Evolutionary conservation across 2,888 invertebrate genomes (phyloP).

Genomic region (Andrena camellia): DNA sequence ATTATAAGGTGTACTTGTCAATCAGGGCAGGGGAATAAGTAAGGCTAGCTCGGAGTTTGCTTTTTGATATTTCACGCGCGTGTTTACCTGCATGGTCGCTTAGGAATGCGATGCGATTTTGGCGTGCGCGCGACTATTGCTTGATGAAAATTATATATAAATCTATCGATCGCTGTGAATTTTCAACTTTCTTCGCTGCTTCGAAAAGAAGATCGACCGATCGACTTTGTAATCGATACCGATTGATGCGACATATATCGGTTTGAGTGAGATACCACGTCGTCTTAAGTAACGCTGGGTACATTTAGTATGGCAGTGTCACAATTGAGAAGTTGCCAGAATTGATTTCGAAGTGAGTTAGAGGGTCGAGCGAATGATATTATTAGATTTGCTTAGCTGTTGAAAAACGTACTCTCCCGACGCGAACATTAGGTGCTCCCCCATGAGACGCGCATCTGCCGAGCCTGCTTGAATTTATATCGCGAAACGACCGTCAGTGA

Average conservation of each 20-base stretch:
- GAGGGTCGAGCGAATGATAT: constrained; percentile 71
- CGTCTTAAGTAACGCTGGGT: constrained; percentile 41
- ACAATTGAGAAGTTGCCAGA: constrained; percentile 73
- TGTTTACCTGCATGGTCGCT: constrained; percentile 6
- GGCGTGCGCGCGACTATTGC: background rate
- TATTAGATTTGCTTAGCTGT: constrained; percentile 67
- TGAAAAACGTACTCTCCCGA: constrained; percentile 40
- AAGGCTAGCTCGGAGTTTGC: constrained; percentile 26
- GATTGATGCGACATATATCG: background rate
- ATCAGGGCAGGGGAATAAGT: background rate
- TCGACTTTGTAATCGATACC: background rate
- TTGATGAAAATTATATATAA: background rate
- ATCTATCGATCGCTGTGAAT: too few species aligned
- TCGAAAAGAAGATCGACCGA: background rate
- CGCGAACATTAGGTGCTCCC: constrained; percentile 24
- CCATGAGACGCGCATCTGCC: background rate
- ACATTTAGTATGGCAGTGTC: constrained; percentile 60
- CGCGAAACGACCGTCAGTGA: background rate
- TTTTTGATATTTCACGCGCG: constrained; percentile 13
- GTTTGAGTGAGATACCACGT: constrained; percentile 39
- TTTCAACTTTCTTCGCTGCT: background rate
- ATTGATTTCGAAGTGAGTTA: constrained; percentile 70
- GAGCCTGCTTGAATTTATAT: constrained; percentile 1
- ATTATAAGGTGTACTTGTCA: background rate
- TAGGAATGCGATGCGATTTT: constrained; percentile 2